These are phyloP conservation scores for Physocephala rufipes DNA, from an alignment of 2,888 invertebrate genomes.

Conservation along the genomic window DNA sequence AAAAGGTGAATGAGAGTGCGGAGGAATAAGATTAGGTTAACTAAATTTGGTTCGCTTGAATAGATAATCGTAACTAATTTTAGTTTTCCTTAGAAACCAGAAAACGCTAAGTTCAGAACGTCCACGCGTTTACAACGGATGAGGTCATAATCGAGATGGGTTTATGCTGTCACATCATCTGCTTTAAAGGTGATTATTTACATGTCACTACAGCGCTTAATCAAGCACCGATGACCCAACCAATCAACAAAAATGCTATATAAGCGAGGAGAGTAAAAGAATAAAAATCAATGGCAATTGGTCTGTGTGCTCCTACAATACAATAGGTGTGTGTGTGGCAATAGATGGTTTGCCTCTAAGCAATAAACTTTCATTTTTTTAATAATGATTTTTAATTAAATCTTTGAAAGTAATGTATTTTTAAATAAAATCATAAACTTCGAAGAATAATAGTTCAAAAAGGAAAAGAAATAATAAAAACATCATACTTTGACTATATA, in stretches of 20 bases:
- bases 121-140: constrained; percentile 5
- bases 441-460: neutral
- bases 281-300: neutral
- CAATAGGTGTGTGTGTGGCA: neutral
- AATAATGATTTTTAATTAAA: constrained; percentile 26
- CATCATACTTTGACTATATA: neutral
- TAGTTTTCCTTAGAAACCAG: neutral
- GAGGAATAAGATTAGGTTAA: no score
- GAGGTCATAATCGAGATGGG: constrained; percentile 1
- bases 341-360: neutral
- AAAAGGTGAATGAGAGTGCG: neutral
- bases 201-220: neutral
- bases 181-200: neutral
- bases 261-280: neutral
- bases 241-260: neutral
- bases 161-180: neutral
- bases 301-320: neutral
- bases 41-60: no score
- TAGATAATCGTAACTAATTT: neutral
- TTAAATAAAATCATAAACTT: neutral
- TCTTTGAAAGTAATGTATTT: neutral
- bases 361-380: constrained; percentile 33
- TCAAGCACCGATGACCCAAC: neutral
- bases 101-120: neutral
- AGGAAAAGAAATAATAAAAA: neutral